A percentile compares a stretch with the other conserved stretches of the same genome.
phyloP scores from a whole-genome alignment of 2,113 vertebrate species.

The Acrocephalus arundinaceus region DNA sequence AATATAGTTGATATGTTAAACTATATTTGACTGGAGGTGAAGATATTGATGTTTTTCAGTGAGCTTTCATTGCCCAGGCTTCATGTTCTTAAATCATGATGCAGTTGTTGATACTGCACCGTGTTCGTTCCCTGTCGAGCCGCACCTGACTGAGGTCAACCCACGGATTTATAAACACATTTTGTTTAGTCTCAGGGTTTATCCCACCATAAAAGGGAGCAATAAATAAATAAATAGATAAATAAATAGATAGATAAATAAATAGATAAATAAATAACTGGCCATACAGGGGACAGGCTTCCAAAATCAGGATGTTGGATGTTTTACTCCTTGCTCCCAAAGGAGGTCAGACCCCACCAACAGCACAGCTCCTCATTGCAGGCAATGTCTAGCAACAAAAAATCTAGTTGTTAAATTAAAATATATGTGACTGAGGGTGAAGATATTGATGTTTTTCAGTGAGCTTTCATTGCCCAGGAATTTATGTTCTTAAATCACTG shows the following conservation, averaged over 20 bases:
- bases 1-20: background rate
- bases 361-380: fast-evolving
- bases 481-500: background rate
- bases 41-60: background rate
- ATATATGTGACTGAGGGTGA: background rate
- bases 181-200: background rate
- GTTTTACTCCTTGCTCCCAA: background rate
- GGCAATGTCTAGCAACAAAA: background rate
- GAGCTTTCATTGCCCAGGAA: background rate
- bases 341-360: background rate
- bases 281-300: background rate
- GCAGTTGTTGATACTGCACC: background rate
- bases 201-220: background rate
- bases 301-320: background rate
- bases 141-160: background rate
- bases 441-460: background rate
- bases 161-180: background rate
- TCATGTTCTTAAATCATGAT: background rate
- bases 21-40: background rate
- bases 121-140: background rate
- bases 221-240: background rate
- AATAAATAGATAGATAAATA: too few relatives aligned
- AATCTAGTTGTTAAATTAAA: background rate
- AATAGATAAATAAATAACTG: background rate
- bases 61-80: background rate